Base-by-base conservation (phyloP, 2,797 vertebrate species). In the Chelidonichthys spinosus region DNA sequence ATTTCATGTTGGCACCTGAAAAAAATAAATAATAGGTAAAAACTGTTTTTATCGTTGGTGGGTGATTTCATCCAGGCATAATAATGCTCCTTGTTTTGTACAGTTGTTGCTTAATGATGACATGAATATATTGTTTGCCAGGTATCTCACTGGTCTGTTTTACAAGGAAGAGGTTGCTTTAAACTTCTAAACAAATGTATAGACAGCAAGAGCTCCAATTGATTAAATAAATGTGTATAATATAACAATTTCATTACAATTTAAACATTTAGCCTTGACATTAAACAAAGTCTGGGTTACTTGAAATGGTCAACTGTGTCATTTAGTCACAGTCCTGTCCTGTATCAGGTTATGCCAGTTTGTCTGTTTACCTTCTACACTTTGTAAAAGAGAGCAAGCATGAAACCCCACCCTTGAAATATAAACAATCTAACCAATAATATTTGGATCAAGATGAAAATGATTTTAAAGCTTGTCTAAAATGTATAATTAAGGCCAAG, bases 361-460 rank as follows among this genome's bases (percentile, higher is more conserved):
- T 42, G 15, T 46, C 15, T 62, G 37, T 44, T 35, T 35, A 11
- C 15, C 15, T 33, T n/a, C 15, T 33, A 3, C n/a, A 42, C 32
- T 54, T 8, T 42, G 10, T 50, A 37, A 63, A 50, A 25, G 13
- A 50, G 6, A 68, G 35, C 0, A 1, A 43, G 55, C 0, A 40
- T 47, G 39, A 62, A 68, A 40, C n/a, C 15, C 18, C 46, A 18
- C 32, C 42, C 17, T 17, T 49, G 32, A 39, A 53, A 25, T 11
- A 36, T 36, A 44, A 15, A 40, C 6, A 56, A 25, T 50, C 25
- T 1, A 67, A 4, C 36, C 15, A 47, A 9, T 47, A 53, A 17
- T 44, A 46, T 72, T 58, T 44, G 25, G 4, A 72, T 72, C n/a
- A n/a, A 55, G 10, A 11, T 54, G 11, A 44, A 35, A 66, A 42